A percentile compares a stretch with the other conserved stretches of the same genome.
Evolutionary conservation across 2,888 invertebrate genomes (phyloP).

Genomic region (Drosophila mimetica): DNA sequence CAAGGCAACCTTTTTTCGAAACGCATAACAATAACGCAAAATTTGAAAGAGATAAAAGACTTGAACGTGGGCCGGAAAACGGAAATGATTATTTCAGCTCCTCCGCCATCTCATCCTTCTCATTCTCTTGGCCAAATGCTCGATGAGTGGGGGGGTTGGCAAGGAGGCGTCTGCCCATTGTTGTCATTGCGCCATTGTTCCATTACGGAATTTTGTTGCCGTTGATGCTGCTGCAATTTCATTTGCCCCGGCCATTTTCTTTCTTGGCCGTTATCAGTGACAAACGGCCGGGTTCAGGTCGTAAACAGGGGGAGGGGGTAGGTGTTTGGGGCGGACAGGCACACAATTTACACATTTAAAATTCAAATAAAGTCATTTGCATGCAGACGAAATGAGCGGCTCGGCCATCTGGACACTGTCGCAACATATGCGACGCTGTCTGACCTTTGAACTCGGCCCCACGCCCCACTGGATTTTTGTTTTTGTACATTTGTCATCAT

Average conservation of each 20-base stretch:
- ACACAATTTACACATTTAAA: slow-evolving; percentile 77
- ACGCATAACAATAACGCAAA: slow-evolving; percentile 76
- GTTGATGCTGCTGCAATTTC: slow-evolving; percentile 65
- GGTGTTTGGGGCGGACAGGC: slow-evolving; percentile 31
- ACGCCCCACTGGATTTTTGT: slow-evolving; percentile 31
- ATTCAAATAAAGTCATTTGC: slow-evolving; percentile 78
- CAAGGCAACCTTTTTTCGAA: slow-evolving; percentile 73
- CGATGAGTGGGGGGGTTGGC: slow-evolving; percentile 12
- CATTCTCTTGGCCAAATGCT: slow-evolving; percentile 1
- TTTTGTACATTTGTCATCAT: slow-evolving; percentile 74
- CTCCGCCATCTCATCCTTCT: slow-evolving; percentile 27
- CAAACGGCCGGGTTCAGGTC: slow-evolving; percentile 76
- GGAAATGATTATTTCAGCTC: slow-evolving; percentile 79
- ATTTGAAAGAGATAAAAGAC: slow-evolving; percentile 77
- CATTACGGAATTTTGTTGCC: slow-evolving; percentile 44
- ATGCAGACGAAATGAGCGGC: slow-evolving; percentile 70
- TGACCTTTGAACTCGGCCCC: slow-evolving; percentile 66
- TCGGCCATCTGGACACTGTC: slow-evolving; percentile 54
- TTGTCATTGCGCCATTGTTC: slow-evolving; percentile 75
- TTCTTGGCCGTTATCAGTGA: slow-evolving; percentile 71
- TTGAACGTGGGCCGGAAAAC: slow-evolving; percentile 67
- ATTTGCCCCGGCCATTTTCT: slow-evolving; percentile 52
- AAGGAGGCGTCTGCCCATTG: slow-evolving; percentile 36
- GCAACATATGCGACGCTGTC: slow-evolving; percentile 67
- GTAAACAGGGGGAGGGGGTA: slow-evolving; percentile 48